Base-by-base conservation (phyloP, 1,140 invertebrate species). In the Frieseomelitta varia region DNA sequence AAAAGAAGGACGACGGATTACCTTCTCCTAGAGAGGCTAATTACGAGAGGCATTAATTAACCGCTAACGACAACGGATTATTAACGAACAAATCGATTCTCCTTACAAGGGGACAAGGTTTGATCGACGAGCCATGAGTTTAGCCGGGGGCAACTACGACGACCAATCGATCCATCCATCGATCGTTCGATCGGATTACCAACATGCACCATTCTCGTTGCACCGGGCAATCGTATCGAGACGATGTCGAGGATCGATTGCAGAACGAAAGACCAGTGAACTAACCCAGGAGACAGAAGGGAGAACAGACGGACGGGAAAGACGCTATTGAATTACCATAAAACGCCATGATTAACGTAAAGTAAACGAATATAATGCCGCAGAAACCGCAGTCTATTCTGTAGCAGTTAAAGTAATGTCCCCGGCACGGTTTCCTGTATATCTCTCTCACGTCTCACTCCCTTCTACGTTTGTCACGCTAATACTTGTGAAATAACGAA, bases 301-400 rank as follows among this genome's bases (percentile, higher is more conserved):
- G 72, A 53, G 75, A 58, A 73, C 84, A 85, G 91, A 83, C 78
- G 88, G 47, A 61, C 82, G 90, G 88, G 89, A 93, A 91, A 90
- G 90, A 90, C 91, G 91, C 85, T 88, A 93, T 94, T 88, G 89
- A 85, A 89, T 95, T 94, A 93, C 94, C 89, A 93, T 94, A 95
- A 95, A 94, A 94, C 93, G 93, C 93, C 93, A 94, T 94, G 94
- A 94, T 95, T 95, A 95, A 94, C 93, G 92, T 91, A 93, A 94
- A 94, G 93, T 95, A 94, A 94, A 95, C 91, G 94, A 93, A 94
- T 94, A 94, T 94, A 94, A 95, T 91, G 90, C 92, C 86, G 91
- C 86, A 88, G 61, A 82, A 86, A 95, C 94, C 94, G 90, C 93
- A 94, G 91, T 89, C 91, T 93, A 89, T 93, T 93, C 93, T 92